Base-by-base conservation (phyloP, 2,113 vertebrate species). In the Prietella phreatophila region DNA sequence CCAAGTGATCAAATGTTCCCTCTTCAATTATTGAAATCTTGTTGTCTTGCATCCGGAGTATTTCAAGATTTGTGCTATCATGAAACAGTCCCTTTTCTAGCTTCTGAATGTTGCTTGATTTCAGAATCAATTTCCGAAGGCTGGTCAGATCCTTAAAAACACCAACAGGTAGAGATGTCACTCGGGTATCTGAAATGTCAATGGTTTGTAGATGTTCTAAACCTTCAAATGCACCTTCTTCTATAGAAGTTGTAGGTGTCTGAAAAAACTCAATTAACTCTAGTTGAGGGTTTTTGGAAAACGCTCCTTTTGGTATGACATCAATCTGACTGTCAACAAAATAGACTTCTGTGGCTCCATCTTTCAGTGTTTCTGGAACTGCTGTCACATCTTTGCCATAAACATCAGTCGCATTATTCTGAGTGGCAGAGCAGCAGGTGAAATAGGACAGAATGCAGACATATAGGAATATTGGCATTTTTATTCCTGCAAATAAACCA, bases 161-260 rank as follows among this genome's bases (percentile, higher is more conserved):
- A 58, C 94, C 96, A n/a, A 89, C 79, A 6, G 93, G 86, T 3
- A 96, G 63, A 30, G 89, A 93, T 8, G 85, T 88, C 63, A 97
- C 67, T 0, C 50, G 4, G 10, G 91, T 95, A 25, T 60, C 79
- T 58, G 95, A 95, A 89, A 96, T 94, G 17, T 96, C 95, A 86
- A 96, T 47, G 2, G 82, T 25, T 7, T 11, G 89, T 33, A 96
- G 90, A 17, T 94, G 84, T 11, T 87, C 82, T 87, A 96, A 89
- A 85, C 93, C 92, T 85, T 96, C 94, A 91, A 98, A 97, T 27
- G 96, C 95, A 82, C 95, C 96, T 4, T 90, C 87, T 87, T 96
- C 95, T 14, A 97, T 85, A 11, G 84, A 89, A 53, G 84, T 55
- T 3, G 94, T 94, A 2, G 89, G 83, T 56, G 93, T 96, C 39